Base-by-base conservation (phyloP, 2,888 invertebrate species). In the Drosophila macrospina region DNA sequence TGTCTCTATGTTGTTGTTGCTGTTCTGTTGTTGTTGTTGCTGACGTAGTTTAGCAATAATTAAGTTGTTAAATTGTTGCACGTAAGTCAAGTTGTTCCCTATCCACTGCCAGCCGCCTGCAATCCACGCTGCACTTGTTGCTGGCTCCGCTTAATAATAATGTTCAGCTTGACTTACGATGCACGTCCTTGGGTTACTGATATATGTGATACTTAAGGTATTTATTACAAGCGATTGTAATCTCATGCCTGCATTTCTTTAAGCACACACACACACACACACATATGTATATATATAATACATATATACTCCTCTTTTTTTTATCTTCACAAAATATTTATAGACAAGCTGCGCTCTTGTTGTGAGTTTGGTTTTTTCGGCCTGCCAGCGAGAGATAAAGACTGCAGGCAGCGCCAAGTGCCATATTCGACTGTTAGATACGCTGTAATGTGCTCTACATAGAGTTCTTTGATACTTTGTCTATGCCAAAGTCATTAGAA, bases 171-270 rank as follows among this genome's bases (percentile, higher is more conserved):
- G 87, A 87, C 86, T 86, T 87, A 88, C 88, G 88, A 79, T 84
- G 69, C 84, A 86, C 89, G 87, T 87, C 87, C 87, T 89, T 88
- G 87, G 88, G 84, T 87, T 78, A 83, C 88, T 89, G 90, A 89
- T 84, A 90, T 86, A 89, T 86, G 89, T 81, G 90, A 89, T 90
- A 90, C 88, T 90, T 90, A 90, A 90, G 84, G 90, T 90, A 90
- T 90, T 90, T 90, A 90, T 90, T 90, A 90, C 90, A 90, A 85
- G 80, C 82, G 90, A 90, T 90, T 88, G 83, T 88, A 86, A 90
- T 90, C 90, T 88, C 62, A 73, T 74, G 80, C 78, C 84, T 77
- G 83, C 71, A 87, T 83, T 83, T 83, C 88, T 82, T 74, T 73
- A 54, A 47, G 11, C 47, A 64, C 64, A 59, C 62, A 42, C 47